A percentile compares a stretch with the other conserved stretches of the same genome.
phyloP scores from a whole-genome alignment of 2,113 vertebrate genomes.

The Ciconia stormi region DNA sequence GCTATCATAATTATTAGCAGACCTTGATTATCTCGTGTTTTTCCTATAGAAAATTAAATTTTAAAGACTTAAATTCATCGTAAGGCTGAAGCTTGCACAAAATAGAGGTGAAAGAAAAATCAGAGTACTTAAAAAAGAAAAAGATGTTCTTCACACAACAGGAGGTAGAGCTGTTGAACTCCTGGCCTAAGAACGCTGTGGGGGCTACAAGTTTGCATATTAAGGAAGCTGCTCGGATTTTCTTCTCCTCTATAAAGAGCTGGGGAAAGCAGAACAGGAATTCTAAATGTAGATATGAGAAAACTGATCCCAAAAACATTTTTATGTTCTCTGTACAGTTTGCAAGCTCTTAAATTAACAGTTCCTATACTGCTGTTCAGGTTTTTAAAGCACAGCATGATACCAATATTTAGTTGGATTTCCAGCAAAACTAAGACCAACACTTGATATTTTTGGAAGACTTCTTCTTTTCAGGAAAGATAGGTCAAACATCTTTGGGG shows the following conservation, averaged over 20 bases:
- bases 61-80: not conserved
- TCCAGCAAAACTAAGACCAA: not conserved
- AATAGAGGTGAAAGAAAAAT: not conserved
- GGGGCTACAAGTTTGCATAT: not conserved
- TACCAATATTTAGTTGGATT: not conserved
- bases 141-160: slow-evolving; percentile 15
- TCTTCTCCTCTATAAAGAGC: not conserved
- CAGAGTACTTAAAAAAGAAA: not conserved
- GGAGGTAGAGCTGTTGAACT: slow-evolving; percentile 20
- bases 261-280: not conserved
- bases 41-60: not conserved
- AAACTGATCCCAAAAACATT: not conserved
- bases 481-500: not conserved
- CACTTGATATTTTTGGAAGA: not conserved
- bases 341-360: not conserved
- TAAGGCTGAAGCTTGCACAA: not conserved
- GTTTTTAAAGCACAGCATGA: not conserved
- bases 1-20: not conserved
- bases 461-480: not conserved
- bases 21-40: not conserved
- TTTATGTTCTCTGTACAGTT: not conserved
- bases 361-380: not conserved
- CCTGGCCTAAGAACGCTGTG: not conserved
- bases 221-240: not conserved
- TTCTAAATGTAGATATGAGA: not conserved